Evolutionary conservation across 2,113 vertebrate species (phyloP).

Genomic region (Heterocephalus glaber): DNA sequence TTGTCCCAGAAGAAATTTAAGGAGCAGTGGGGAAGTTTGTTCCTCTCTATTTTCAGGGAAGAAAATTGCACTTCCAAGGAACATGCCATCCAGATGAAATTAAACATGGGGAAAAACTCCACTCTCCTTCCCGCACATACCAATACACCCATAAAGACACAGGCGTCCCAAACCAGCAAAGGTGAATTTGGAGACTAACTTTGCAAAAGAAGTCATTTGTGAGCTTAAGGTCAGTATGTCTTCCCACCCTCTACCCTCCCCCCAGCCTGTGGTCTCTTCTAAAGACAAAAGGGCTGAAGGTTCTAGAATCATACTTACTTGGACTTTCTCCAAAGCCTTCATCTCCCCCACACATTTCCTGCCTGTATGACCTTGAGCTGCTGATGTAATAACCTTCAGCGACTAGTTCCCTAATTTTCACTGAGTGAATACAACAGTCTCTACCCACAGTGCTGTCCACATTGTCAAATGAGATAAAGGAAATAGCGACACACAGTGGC

Average conservation of each 20-base stretch:
- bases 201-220: not conserved
- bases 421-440: not conserved
- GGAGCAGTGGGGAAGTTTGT: not conserved
- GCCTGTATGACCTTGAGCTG: not conserved
- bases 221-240: not conserved
- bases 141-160: not conserved
- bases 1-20: constrained; percentile 5
- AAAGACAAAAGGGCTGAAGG: not conserved
- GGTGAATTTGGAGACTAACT: not conserved
- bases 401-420: not conserved
- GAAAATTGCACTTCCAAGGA: constrained; percentile 20
- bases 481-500: not conserved
- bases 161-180: not conserved
- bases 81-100: not conserved
- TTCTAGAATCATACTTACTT: not conserved
- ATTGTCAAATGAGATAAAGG: not conserved
- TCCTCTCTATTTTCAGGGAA: not conserved
- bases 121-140: not conserved
- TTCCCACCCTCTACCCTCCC: not conserved
- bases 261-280: not conserved
- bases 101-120: not conserved
- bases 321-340: not conserved
- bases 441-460: not conserved
- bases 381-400: not conserved
- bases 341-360: no score